Conservation (phyloP, 2,888 invertebrate genomes). For the Nephrotoma flavescens region DNA sequence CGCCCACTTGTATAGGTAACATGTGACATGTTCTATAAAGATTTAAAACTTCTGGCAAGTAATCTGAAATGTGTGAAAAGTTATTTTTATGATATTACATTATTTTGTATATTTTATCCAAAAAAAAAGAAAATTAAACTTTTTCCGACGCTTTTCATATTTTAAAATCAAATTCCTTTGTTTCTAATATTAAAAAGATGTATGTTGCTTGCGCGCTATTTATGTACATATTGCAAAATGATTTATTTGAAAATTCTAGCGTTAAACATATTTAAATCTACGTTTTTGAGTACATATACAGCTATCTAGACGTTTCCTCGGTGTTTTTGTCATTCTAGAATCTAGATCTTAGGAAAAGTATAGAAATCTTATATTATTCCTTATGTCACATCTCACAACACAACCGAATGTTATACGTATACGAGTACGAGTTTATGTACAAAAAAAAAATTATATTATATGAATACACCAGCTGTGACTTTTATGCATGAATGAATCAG, state of each 20-base stretch:
- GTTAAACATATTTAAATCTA: background rate
- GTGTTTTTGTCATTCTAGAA: background rate
- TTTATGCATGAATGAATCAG: background rate
- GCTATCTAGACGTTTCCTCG: background rate
- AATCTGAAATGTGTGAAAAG: background rate
- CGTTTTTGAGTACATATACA: background rate
- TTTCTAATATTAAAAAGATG: background rate
- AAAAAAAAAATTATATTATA: background rate
- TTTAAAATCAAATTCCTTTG: background rate
- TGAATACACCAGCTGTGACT: background rate
- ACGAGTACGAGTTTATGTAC: background rate
- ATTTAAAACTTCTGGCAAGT: background rate
- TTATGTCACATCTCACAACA: background rate
- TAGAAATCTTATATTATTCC: background rate
- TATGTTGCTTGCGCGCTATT: background rate
- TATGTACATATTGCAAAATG: background rate
- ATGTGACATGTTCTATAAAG: background rate
- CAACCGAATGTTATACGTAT: background rate
- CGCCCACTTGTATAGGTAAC: background rate
- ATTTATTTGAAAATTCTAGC: background rate
- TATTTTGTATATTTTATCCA: background rate
- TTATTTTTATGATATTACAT: background rate
- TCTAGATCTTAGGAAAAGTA: background rate
- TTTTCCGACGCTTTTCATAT: background rate
- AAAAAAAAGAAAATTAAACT: background rate